phyloP scores from a whole-genome alignment of 1,140 invertebrate genomes.

The Lutraria rhynchaena region DNA sequence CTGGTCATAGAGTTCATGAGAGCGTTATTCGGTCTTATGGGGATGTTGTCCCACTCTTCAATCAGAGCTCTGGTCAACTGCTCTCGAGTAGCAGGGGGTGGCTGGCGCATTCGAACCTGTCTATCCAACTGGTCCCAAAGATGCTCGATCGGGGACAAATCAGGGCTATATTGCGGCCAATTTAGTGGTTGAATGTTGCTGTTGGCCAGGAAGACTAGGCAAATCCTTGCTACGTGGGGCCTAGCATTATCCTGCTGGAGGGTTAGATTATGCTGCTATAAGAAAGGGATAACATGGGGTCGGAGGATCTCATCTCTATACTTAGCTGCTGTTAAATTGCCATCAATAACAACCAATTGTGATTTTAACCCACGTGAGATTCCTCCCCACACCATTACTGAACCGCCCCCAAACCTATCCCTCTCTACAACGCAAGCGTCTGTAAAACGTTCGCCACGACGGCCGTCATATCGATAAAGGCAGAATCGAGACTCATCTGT shows the following conservation, averaged over 20 bases:
- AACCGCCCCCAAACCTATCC: conserved; percentile 17
- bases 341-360: conserved; percentile 4
- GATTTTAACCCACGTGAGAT: conserved; percentile 15
- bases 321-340: conserved; percentile 14
- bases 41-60: not conserved
- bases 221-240: not conserved
- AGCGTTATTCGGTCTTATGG: not conserved
- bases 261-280: not conserved
- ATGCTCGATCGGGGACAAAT: not conserved
- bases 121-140: not conserved
- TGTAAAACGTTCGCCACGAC: no score
- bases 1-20: not conserved
- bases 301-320: not conserved
- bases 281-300: not conserved
- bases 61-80: not conserved
- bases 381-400: conserved; percentile 13
- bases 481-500: conserved; percentile 17
- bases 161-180: not conserved
- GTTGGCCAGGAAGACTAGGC: not conserved
- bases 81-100: not conserved
- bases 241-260: not conserved
- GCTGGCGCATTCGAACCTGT: not conserved
- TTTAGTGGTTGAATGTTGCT: not conserved
- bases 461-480: conserved; percentile 14
- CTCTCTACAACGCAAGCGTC: conserved; percentile 1